Evolutionary conservation across 2,888 invertebrate genomes (phyloP), one percentile per base, ranked within the genome.

Genomic region (Microdon myrmicae): DNA sequence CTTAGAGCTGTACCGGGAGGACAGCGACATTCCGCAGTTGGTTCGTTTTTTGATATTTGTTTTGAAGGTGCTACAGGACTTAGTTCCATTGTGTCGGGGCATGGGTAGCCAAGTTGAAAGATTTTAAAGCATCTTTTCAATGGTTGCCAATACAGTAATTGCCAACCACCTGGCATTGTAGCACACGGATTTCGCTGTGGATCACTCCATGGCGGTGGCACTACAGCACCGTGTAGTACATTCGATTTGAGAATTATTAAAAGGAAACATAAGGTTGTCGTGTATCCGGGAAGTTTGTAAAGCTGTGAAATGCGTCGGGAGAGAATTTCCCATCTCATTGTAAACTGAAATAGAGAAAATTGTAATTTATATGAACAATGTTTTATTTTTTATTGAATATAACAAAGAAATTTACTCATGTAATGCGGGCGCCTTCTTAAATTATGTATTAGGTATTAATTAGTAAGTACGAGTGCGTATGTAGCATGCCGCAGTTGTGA

Each of bases 181-280:
- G 92, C 91, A 71, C 93, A 93, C 0, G 93, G 93, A 78, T 93
- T 93, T 71, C 86, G 83, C 66, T 84, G 83, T 1, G 90, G 88
- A 75, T 93, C 88, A 39, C 91, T 92, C 93, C 93, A 93, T 6
- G 91, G 90, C 1, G 93, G 93, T 22, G 92, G 89, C 69, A 90
- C 83, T 61, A 92, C 88, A n/a, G 77, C 78, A 3, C 73, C 71
- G 9, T 72, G 56, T 5, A 48, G 49, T 7, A 69, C 67, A 26
- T 69, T 68, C 17, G 41, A 68, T 28, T 20, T 32, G 13, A 41
- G 35, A 22, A 38, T 53, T 16, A 51, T 23, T 28, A 64, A 10
- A 20, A 32, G 22, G 6, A 64, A 39, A 12, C 51, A 35, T 14
- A n/a, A n/a, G n/a, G n/a, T n/a, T n/a, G n/a, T n/a, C n/a, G n/a